A percentile compares a stretch with the other conserved stretches of the same genome.
Evolutionary conservation across 2,888 invertebrate genomes (phyloP).

Genomic region (Tenthredo distinguenda): DNA sequence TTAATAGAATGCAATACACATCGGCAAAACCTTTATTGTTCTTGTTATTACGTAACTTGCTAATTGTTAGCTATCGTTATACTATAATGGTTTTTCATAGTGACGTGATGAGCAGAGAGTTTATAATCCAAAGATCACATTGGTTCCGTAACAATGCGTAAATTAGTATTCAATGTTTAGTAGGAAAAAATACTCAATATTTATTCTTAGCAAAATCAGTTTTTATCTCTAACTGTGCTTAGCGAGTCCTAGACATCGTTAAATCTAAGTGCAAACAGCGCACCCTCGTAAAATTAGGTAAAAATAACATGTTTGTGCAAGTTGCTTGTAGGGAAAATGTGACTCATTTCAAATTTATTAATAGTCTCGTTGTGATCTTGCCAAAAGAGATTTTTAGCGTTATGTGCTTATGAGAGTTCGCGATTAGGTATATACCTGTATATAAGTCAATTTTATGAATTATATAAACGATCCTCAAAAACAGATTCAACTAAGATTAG

Average conservation of each 20-base stretch:
- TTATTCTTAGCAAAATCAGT: conserved; percentile 27
- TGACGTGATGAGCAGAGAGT: neutral
- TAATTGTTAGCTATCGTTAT: conserved; percentile 10
- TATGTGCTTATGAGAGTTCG: conserved; percentile 33
- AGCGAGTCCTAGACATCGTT: conserved; percentile 36
- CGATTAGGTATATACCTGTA: conserved; percentile 5
- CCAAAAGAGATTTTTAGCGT: conserved; percentile 53
- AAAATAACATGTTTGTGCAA: conserved; percentile 55
- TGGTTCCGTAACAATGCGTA: neutral
- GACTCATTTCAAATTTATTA: conserved; percentile 54
- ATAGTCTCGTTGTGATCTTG: conserved; percentile 54
- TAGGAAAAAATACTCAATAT: neutral
- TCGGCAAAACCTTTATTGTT: neutral
- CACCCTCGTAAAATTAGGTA: conserved; percentile 48
- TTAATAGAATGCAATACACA: neutral
- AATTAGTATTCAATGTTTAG: neutral
- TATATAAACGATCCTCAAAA: conserved; percentile 14
- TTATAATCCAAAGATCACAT: conserved; percentile 3
- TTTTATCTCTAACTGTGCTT: conserved; percentile 43
- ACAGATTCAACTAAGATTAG: conserved; percentile 29
- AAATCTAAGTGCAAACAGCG: conserved; percentile 30
- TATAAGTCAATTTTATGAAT: conserved; percentile 16
- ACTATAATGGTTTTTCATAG: neutral
- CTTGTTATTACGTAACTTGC: neutral
- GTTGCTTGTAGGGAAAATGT: conserved; percentile 51